Conservation (phyloP, 1,140 invertebrate genomes). For the Drosophila miranda region DNA sequence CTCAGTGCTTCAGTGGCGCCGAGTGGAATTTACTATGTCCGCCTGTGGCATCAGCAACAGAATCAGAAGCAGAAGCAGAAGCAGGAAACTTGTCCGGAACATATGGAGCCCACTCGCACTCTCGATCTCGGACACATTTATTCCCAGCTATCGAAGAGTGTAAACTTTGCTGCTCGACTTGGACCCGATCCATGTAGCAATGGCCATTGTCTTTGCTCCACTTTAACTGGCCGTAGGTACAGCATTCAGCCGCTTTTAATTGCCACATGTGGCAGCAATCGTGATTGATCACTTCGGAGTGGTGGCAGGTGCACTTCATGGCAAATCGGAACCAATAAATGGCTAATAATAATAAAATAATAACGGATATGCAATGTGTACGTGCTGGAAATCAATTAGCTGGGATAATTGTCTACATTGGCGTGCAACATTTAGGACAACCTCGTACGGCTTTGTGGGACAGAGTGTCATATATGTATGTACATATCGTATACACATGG, state of each 20-base stretch:
- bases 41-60: too few relatives aligned
- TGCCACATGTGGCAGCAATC: slow-evolving; percentile 28
- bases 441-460: slow-evolving; percentile 16
- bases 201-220: slow-evolving; percentile 35
- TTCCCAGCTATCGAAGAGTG: slow-evolving; percentile 34
- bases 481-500: not conserved
- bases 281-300: slow-evolving; percentile 35
- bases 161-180: slow-evolving; percentile 24
- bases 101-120: slow-evolving; percentile 37
- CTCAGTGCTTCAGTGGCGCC: slow-evolving; percentile 61
- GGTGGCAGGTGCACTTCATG: slow-evolving; percentile 59
- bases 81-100: slow-evolving; percentile 42
- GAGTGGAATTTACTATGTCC: slow-evolving; percentile 54
- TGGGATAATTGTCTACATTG: slow-evolving; percentile 52
- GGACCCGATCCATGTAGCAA: too few relatives aligned
- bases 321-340: slow-evolving; percentile 7
- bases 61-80: not conserved
- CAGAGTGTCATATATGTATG: not conserved
- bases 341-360: slow-evolving; percentile 23
- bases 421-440: slow-evolving; percentile 72
- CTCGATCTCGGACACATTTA: slow-evolving; percentile 17
- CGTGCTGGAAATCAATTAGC: slow-evolving; percentile 24
- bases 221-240: slow-evolving; percentile 6
- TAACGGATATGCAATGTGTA: slow-evolving; percentile 11
- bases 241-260: slow-evolving; percentile 23